Evolutionary conservation across 2,797 vertebrate genomes (phyloP).

Genomic region (Margarornis squamiger): DNA sequence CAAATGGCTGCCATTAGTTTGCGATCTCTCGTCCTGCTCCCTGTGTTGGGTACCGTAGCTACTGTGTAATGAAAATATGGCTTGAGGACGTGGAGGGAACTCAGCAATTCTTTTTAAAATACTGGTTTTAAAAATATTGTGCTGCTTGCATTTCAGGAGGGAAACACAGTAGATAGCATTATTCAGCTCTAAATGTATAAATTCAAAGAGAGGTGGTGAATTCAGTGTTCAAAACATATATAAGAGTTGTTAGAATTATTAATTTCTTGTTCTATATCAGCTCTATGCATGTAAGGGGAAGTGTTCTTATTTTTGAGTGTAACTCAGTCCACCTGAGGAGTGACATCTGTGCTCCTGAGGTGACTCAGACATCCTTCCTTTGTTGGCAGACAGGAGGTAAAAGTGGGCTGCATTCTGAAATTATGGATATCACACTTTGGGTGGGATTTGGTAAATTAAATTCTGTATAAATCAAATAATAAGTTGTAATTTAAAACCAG

Average conservation of each 20-base stretch:
- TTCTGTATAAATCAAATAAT: background rate
- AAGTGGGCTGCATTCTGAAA: background rate
- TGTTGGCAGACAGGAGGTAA: background rate
- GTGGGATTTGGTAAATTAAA: background rate
- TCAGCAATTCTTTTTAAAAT: background rate
- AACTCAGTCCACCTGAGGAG: background rate
- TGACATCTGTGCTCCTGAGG: background rate
- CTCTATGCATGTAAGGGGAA: background rate
- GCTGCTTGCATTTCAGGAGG: background rate
- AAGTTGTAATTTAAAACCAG: background rate
- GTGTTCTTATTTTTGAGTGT: background rate
- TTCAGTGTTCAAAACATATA: background rate
- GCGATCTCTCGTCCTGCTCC: background rate
- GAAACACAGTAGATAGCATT: background rate
- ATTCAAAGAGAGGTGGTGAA: background rate
- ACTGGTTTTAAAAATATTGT: background rate
- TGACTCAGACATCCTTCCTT: accelerated
- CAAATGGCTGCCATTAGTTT: background rate
- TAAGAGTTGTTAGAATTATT: background rate
- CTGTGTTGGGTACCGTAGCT: background rate
- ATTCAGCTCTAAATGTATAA: background rate
- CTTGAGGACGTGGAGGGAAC: background rate
- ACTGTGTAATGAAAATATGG: background rate
- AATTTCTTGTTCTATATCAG: background rate
- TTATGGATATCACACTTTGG: accelerated